Conservation (phyloP, 2,113 vertebrate species). For the Numida meleagris region DNA sequence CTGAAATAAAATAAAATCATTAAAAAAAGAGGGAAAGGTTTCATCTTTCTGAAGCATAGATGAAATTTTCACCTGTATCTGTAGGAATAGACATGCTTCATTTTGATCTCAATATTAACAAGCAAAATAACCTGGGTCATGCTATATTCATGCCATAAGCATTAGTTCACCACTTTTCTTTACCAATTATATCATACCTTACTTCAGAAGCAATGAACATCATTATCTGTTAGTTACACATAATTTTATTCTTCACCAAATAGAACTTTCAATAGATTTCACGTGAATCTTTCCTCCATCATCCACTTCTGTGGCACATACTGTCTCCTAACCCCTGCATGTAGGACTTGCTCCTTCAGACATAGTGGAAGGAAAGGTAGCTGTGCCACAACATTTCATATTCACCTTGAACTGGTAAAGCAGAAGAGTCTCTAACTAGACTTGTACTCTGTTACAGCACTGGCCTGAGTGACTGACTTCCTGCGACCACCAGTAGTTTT, state of each 20-base stretch:
- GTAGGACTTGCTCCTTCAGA: neutral
- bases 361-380: neutral
- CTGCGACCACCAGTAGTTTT: rapidly evolving
- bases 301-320: neutral
- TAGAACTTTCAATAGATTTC: neutral
- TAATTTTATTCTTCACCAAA: neutral
- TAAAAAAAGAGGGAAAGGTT: neutral
- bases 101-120: neutral
- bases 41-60: neutral
- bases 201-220: neutral
- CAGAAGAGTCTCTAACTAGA: neutral
- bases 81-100: neutral
- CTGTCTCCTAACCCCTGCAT: rapidly evolving
- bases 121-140: neutral
- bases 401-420: neutral
- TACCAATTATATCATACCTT: neutral
- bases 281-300: neutral
- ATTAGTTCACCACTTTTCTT: neutral
- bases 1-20: neutral
- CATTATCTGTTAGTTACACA: neutral
- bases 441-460: neutral
- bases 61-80: neutral
- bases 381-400: neutral
- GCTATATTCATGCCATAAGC: neutral
- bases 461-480: neutral